phyloP scores from a whole-genome alignment of 2,113 vertebrate species.

The Brienomyrus brachyistius region DNA sequence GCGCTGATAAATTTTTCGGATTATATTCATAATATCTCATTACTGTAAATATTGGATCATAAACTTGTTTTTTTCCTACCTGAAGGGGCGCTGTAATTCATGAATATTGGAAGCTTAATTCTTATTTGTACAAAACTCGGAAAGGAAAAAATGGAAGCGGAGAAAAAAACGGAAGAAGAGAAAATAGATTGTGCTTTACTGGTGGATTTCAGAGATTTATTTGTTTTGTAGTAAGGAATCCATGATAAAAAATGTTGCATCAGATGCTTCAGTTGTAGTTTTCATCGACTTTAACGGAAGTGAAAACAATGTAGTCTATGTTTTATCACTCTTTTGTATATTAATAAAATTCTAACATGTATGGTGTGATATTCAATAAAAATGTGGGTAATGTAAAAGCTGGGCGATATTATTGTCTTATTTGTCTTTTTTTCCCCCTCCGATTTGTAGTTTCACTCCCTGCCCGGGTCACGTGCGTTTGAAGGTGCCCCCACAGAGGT shows the following conservation, averaged over 20 bases:
- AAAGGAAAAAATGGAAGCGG: not conserved
- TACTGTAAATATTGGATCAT: not conserved
- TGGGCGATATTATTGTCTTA: conserved; percentile 1
- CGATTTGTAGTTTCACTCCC: not conserved
- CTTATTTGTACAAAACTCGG: not conserved
- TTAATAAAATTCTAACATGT: not conserved
- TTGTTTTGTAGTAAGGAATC: not conserved
- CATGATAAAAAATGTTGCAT: not conserved
- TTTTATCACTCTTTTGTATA: not conserved
- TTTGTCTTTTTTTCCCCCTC: not conserved
- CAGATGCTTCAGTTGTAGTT: not conserved
- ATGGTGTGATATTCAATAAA: not conserved
- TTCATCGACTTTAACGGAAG: not conserved
- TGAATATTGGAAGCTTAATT: not conserved
- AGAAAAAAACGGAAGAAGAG: not conserved
- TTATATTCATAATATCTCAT: conserved; percentile 3
- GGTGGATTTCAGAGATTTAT: not conserved
- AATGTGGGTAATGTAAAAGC: not conserved
- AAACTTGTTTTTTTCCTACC: conserved; percentile 22
- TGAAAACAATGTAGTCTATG: not conserved
- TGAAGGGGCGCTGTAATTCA: conserved; percentile 30
- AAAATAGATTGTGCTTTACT: not conserved
- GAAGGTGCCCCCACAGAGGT: not conserved
- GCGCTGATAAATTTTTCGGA: not conserved
- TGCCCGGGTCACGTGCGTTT: not conserved